phyloP scores from a whole-genome alignment of 2,888 invertebrate species.

The Omphaloscelis lunosa region DNA sequence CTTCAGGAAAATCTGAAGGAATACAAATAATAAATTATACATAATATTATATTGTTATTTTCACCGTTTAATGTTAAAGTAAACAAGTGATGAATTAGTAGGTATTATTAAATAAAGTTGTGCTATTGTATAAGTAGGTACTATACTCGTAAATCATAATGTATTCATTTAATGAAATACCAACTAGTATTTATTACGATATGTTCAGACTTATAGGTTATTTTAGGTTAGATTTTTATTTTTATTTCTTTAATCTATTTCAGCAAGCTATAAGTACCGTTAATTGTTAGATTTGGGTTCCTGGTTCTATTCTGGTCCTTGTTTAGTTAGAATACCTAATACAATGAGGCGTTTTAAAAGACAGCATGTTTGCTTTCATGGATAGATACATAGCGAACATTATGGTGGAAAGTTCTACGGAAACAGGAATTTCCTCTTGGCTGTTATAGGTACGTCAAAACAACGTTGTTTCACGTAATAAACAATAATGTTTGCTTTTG shows the following conservation, averaged over 20 bases:
- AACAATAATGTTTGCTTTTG: not conserved
- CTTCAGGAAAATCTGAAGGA: slow-evolving; percentile 40
- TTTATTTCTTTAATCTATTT: not conserved
- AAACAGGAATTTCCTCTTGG: not conserved
- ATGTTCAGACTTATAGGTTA: not conserved
- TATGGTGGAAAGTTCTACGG: not conserved
- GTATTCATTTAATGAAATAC: too few relatives aligned
- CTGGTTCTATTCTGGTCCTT: not conserved
- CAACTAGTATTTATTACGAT: not conserved
- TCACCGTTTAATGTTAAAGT: not conserved
- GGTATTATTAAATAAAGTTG: not conserved
- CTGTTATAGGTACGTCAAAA: not conserved
- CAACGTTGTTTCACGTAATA: not conserved
- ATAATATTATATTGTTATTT: not conserved
- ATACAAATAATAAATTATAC: not conserved
- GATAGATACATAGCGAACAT: too few relatives aligned
- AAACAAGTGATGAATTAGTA: slow-evolving; percentile 21
- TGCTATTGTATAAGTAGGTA: not conserved
- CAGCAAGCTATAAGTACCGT: not conserved
- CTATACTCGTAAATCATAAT: not conserved
- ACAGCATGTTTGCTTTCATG: too few relatives aligned
- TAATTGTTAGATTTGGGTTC: not conserved
- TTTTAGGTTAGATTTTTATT: too few relatives aligned
- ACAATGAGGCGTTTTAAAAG: not conserved
- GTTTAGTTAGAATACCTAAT: not conserved